Base-by-base conservation (phyloP, 2,888 invertebrate genomes). In the Lordiphosa fenestrarum region DNA sequence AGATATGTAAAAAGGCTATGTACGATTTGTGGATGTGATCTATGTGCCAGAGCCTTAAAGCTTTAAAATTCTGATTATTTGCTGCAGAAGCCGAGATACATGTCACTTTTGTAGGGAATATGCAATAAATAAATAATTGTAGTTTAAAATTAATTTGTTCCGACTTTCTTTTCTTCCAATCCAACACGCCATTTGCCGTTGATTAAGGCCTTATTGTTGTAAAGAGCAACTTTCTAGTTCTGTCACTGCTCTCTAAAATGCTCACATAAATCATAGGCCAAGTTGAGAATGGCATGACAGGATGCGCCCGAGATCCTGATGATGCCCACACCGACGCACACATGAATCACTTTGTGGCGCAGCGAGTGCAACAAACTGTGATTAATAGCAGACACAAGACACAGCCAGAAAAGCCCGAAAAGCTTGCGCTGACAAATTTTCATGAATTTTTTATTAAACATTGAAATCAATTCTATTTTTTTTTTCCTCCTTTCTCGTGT, bases 401-500 rank as follows among this genome's bases (percentile, higher is more conserved):
- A 44, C 12, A 23, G 47, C 25, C 41, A 53, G 42, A 60, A 19
- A 39, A 41, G 37, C 19, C 52, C 42, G 49, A 63, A 59, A 76
- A 80, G 58, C 68, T 77, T 62, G 63, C 57, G 62, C 85, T 85
- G 86, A 84, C 84, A 84, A 84, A 84, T 86, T 85, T 84, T 84
- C 84, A 77, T 86, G 86, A 77, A 85, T 86, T 84, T 83, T 83
- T 85, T 83, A 86, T 81, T 83, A 80, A 80, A 80, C 80, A 80
- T 83, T 84, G 80, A 80, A 81, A 81, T 81, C 81, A 81, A 81
- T 81, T 65, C 58, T 66, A 60, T 47, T 52, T 58, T 35, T 37
- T 57, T 40, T 44, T 40, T 50, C 42, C 39, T 33, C 35, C 13
- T 19, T 12, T 6, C 19, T n/a, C n/a, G n/a, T n/a, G n/a, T n/a